Base-by-base conservation (phyloP, 1,140 invertebrate species). In the Brachionus angularis region DNA sequence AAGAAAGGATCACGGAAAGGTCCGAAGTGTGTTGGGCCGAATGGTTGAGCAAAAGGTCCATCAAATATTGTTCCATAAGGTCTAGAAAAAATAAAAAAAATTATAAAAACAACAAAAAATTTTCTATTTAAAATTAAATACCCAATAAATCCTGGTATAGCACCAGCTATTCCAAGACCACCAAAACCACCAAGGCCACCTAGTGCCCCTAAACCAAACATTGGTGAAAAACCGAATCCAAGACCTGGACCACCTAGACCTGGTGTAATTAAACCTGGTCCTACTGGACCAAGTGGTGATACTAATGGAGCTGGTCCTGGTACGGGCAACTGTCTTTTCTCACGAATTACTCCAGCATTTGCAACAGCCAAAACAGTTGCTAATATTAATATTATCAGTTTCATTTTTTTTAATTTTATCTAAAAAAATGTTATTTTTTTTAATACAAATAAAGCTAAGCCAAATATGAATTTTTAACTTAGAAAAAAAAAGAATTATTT, bases 1-100 rank as follows among this genome's bases (percentile, higher is more conserved):
- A 33, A 27, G 21, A 67, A 46, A 18, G 62, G 62, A 67, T 67
- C 62, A 47, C 62, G 62, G 62, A 67, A 67, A 33, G 62, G 62
- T 4, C 62, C 62, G 29, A 67, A 67, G 18, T 46, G 42, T 47
- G 62, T 39, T 34, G 29, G 29, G 36, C 62, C 62, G 25, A 67
- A 67, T 36, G 62, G 62, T 33, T 47, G 42, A 12, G 62, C 39
- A 18, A 67, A 67, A 34, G 62, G 62, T 18, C 62, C 62, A 67
- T 67, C 62, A 18, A 67, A 67, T 31, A 67, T 29, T 31, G 62
- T 67, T 31, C 62, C 62, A 36, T 67, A 67, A 23, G 62, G 62
- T 29, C 62, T 67, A 31, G 29, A 67, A 33, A 39, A 21, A 67
- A 50, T n/a, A 12, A 14, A 25, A n/a, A 42, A 23, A 42, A 44